These are phyloP conservation scores for Porites lobata DNA, from an alignment of 92 coral and sea anemone species.

Conservation along the genomic window DNA sequence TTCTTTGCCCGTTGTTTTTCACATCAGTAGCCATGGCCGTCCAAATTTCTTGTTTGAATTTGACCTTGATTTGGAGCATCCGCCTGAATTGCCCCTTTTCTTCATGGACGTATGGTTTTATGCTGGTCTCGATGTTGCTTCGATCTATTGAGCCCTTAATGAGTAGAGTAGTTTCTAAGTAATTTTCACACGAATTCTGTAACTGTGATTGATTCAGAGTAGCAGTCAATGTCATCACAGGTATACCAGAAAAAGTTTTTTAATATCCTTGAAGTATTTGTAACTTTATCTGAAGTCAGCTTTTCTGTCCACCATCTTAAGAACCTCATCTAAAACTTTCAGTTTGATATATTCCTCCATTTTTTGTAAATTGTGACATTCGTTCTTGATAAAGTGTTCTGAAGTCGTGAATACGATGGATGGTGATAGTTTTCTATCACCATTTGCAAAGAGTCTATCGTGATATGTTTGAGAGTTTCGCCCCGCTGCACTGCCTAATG, in stretches of 20 bases:
- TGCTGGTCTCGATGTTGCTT: slow-evolving; percentile 39
- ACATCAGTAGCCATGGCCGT: slow-evolving; percentile 27
- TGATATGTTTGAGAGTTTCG: slow-evolving; percentile 32
- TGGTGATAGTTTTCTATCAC: slow-evolving; percentile 11
- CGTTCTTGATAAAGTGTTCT: slow-evolving; percentile 51
- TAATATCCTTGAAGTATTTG: slow-evolving; percentile 35
- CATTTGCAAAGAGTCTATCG: slow-evolving; percentile 18
- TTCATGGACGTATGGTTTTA: slow-evolving; percentile 20
- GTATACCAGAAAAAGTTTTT: slow-evolving; percentile 32
- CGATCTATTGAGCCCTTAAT: slow-evolving; percentile 28
- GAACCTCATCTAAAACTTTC: slow-evolving; percentile 59
- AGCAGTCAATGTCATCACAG: slow-evolving; percentile 42
- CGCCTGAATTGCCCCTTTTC: not conserved
- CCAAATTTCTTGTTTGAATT: slow-evolving; percentile 3
- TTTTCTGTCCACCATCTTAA: slow-evolving; percentile 73
- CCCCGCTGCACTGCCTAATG: slow-evolving; percentile 57
- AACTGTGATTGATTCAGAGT: slow-evolving; percentile 28
- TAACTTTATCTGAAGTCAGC: slow-evolving; percentile 53
- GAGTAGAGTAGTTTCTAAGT: slow-evolving; percentile 14
- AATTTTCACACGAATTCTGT: not conserved
- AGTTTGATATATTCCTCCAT: slow-evolving; percentile 30
- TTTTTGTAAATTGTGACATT: not conserved
- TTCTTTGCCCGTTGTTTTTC: slow-evolving; percentile 34
- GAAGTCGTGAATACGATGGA: slow-evolving; percentile 63
- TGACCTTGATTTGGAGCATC: not conserved